Percentiles rank a stretch among this genome's conserved stretches.
Evolutionary conservation across 1,140 invertebrate species (phyloP).

Genomic region (Scaptodrosophila lebanonensis): DNA sequence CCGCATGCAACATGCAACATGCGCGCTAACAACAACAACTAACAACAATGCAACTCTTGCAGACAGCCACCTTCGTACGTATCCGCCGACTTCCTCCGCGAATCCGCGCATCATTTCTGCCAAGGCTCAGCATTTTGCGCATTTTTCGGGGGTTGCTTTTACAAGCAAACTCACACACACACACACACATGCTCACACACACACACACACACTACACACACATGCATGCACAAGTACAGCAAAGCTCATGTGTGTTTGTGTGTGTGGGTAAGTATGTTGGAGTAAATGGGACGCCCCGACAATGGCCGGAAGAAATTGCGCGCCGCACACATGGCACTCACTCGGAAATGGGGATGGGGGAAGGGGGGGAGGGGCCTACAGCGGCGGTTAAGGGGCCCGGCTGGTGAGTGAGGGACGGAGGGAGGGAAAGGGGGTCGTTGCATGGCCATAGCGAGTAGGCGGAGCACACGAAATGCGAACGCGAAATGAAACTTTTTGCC

Average conservation of each 20-base stretch:
- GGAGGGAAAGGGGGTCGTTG: constrained; percentile 26
- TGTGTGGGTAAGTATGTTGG: too few relatives aligned
- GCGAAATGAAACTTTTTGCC: constrained; percentile 58
- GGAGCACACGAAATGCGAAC: constrained; percentile 72
- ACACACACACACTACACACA: too few relatives aligned
- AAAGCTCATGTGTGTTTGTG: neutral
- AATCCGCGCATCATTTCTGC: constrained; percentile 12
- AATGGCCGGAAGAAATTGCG: constrained; percentile 59
- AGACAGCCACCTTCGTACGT: constrained; percentile 18
- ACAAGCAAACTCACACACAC: neutral
- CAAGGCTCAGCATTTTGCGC: constrained; percentile 43
- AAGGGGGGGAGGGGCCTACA: neutral
- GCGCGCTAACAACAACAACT: constrained; percentile 64
- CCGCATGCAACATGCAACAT: constrained; percentile 47
- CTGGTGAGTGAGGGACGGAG: constrained; percentile 19
- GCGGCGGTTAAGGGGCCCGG: constrained; percentile 15
- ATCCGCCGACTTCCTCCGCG: neutral
- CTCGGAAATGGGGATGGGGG: neutral
- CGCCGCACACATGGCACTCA: constrained; percentile 4
- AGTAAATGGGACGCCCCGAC: constrained; percentile 25
- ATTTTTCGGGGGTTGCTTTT: constrained; percentile 43
- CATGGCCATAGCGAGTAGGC: constrained; percentile 54
- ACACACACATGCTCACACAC: too few relatives aligned
- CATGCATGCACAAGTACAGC: too few relatives aligned
- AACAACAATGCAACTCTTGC: constrained; percentile 66